Evolutionary conservation across 2,797 vertebrate species (phyloP), one percentile per base, ranked within the genome.

Genomic region (Notolabrus celidotus): DNA sequence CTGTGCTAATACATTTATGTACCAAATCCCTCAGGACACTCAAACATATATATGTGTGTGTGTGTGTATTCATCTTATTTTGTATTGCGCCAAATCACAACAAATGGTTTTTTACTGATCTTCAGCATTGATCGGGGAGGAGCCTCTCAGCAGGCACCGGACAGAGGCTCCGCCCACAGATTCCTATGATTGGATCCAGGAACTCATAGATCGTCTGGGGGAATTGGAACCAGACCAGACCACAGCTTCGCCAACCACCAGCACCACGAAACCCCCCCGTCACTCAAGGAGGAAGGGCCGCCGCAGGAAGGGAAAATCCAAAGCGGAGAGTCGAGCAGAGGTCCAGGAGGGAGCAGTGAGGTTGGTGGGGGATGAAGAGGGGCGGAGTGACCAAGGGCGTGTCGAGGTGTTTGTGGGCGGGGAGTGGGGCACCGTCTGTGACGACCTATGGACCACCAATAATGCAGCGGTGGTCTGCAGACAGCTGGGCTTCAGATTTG

Each of bases 391-490:
- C 85, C 85, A 74, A 0, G 97, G 97, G 11, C 89, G 96, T 1
- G 96, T 98, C 67, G 97, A 99, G 88, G 62, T 99, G 39, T 97
- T 94, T 12, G 58, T 89, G 3, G 62, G 89, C 0, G 93, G 95
- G 0, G 67, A 93, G 49, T 99, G 97, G 97, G 97, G 97, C 31
- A 98, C 97, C 0, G 95, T 99, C 45, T 99, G 97, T 0, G 97
- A 99, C 0, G 97, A 99, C 1, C 88, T 95, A 7, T 99, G 97
- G 97, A 91, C 84, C 67, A 47, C 9, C 1, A 55, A 84, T 0
- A 95, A 94, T 0, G 96, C 97, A 0, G 54, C 80, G 0, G 97
- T 98, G 29, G 97, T 98, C 59, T 99, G 97, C 71, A 93, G 81
- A 34, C 97, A 98, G 91, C 89, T 99, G 42, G 97, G 97, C 50